Base-by-base conservation (phyloP, 2,888 invertebrate genomes). In the Hanleya hanleyi region DNA sequence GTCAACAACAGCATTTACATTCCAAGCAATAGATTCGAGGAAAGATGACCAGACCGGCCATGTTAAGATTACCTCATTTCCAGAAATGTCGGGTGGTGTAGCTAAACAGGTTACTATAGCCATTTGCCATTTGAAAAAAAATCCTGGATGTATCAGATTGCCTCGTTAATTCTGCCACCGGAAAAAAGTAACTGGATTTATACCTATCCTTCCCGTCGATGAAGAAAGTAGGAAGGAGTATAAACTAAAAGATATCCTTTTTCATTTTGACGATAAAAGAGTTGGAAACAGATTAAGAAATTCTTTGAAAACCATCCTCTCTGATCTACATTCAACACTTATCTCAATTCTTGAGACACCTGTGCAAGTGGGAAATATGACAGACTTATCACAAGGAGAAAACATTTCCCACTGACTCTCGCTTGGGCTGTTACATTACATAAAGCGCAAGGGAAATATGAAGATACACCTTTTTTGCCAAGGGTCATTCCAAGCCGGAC, bases 141-240 rank as follows among this genome's bases (percentile, higher is more conserved):
- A n/a, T n/a, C n/a, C n/a, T n/a, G n/a, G 70, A 79, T 70, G 71
- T 76, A 1, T 41, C 65, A 26, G 79, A 79, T 74, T 77, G 79
- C 15, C 61, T 79, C 18, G 75, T 73, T 12, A 77, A 77, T 71
- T 73, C 70, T 22, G 77, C 73, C 9, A 38, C 62, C 29, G 75
- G 77, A 51, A 67, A n/a, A n/a, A 32, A 32, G 69, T 71, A 18
- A 73, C 67, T 15, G 69, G 74, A 26, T 74, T 67, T 65, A 32
- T 73, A 15, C 73, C 71, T n/a, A 51, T 7, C 9, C 47, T 1
- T 9, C 5, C 38, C 26, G 22, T 37, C 35, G 57, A 67, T 37
- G 62, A 73, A 50, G 38, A 64, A 29, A n/a, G 33, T n/a, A 37
- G 47, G 12, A 36, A 64, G n/a, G n/a, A n/a, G n/a, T 73, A 38